Evolutionary conservation across 2,888 invertebrate species (phyloP), one percentile per base, ranked within the genome.

Genomic region (Sinhomidia bicolor): DNA sequence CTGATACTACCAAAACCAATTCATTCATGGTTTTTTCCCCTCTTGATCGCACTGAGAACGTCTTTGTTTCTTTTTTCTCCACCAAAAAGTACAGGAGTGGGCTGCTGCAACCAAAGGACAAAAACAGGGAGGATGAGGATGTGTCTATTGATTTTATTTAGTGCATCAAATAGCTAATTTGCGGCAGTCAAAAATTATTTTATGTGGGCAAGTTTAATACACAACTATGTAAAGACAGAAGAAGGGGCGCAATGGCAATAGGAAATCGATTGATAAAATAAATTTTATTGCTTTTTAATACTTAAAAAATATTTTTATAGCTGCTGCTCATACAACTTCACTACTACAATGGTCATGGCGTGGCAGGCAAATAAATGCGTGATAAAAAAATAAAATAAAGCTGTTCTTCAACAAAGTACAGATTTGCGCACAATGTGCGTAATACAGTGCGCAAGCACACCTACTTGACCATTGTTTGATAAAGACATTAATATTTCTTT

Each of bases 121-220:
- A 76, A 51, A 51, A 76, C 32, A 51, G 51, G 76, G 76, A 76
- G 76, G 47, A 76, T 76, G 76, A 76, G 76, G 76, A 76, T 76
- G 51, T 76, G 76, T 51, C 26, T 29, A 26, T 57, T 54, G 36
- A 32, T 36, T 32, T 57, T 54, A 76, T 76, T 79, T 79, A 79
- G 41, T 79, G 57, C 23, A 47, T 79, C 32, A 1, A 81, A 62
- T 81, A 65, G 44, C 44, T 81, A 36, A 62, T 81, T 65, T 81
- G 44, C n/a, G n/a, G 81, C 62, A 47, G 47, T 23, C 81, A n/a
- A n/a, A n/a, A 81, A 81, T 41, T 44, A 41, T 14, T 17, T 9
- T 41, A 36, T 4, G 29, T 60, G 23, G 60, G 23, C 32, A n/a
- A 47, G 17, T 2, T 41, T 20, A 17, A 20, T 36, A 9, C 20